phyloP scores from a whole-genome alignment of 2,797 vertebrate genomes.

The Brachyrhaphis roseni region DNA sequence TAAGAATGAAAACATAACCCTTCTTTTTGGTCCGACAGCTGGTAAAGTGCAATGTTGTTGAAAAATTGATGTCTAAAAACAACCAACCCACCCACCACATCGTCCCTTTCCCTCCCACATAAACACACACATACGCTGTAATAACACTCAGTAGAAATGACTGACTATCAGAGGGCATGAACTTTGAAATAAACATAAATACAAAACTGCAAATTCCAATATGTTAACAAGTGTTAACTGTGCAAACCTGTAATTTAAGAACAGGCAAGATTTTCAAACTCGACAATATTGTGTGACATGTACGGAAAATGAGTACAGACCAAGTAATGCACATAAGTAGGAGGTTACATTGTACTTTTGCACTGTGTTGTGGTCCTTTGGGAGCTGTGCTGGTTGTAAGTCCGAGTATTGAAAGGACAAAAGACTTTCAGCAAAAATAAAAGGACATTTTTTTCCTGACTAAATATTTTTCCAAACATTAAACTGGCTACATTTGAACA shows the following conservation, averaged over 20 bases:
- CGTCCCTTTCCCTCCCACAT: no score
- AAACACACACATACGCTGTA: no score
- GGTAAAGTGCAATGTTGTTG: not conserved
- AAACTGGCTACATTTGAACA: not conserved
- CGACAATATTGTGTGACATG: not conserved
- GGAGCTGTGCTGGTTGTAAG: not conserved
- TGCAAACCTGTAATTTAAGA: no score
- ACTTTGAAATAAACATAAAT: not conserved
- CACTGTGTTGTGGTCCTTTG: not conserved
- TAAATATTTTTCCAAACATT: not conserved
- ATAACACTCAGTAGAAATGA: not conserved
- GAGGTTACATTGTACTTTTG: not conserved
- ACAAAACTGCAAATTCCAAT: no score
- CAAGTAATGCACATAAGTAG: not conserved
- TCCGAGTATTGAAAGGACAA: not conserved
- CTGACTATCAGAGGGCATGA: not conserved
- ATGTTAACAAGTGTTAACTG: no score
- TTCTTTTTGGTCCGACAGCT: not conserved
- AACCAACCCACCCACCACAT: not conserved
- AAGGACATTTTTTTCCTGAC: not conserved
- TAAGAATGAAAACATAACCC: not conserved
- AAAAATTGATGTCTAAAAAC: not conserved
- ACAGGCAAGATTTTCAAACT: not conserved
- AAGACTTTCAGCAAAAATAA: not conserved
- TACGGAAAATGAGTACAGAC: not conserved